phyloP scores from a whole-genome alignment of 2,113 vertebrate species.

The Saimiri boliviensis region DNA sequence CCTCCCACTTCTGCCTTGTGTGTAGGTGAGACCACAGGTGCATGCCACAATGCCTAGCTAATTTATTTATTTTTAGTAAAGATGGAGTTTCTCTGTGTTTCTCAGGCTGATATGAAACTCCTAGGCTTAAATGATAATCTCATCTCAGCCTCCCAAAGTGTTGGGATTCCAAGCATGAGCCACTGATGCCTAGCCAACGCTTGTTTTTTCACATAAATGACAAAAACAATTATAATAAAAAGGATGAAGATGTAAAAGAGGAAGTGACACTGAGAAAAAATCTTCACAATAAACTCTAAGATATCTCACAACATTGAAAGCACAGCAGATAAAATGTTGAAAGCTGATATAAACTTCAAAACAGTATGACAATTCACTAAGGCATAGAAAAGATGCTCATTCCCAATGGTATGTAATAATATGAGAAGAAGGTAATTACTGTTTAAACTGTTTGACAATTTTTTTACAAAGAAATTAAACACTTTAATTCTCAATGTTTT shows the following conservation, averaged over 20 bases:
- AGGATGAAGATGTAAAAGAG: background rate
- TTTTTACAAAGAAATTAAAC: background rate
- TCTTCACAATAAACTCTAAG: background rate
- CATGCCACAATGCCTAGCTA: too few relatives aligned
- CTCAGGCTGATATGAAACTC: too few relatives aligned
- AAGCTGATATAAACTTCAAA: background rate
- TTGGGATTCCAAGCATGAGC: too few relatives aligned
- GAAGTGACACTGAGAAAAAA: background rate
- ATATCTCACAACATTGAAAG: background rate
- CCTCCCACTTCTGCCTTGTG: too few relatives aligned
- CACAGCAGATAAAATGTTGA: background rate
- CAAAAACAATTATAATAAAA: background rate
- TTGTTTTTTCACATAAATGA: background rate
- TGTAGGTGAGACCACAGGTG: too few relatives aligned
- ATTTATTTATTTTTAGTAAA: too few relatives aligned
- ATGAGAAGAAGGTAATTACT: background rate
- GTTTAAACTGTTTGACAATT: background rate
- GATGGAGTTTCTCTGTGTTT: too few relatives aligned
- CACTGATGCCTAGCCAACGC: too few relatives aligned
- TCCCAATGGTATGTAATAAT: background rate
- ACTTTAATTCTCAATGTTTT: background rate
- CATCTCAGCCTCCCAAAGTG: too few relatives aligned
- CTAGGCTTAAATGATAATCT: too few relatives aligned
- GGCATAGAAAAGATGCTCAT: background rate
- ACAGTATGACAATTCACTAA: background rate